phyloP scores from a whole-genome alignment of 1,140 invertebrate species.

The Chironomus striatipennis region DNA sequence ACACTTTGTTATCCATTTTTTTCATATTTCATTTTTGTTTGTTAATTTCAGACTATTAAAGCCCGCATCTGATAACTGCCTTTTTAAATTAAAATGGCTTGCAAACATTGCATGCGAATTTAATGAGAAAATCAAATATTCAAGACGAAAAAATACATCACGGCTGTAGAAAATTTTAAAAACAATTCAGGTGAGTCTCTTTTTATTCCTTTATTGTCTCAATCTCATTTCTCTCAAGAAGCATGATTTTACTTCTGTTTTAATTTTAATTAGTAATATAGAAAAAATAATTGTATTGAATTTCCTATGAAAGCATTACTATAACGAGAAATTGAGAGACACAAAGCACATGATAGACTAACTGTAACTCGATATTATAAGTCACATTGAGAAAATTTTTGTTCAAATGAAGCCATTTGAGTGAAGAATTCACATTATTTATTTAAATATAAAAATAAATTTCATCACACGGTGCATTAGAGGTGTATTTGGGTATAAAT shows the following conservation, averaged over 20 bases:
- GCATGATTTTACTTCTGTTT: too few species aligned
- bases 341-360: neutral
- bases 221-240: too few species aligned
- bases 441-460: too few species aligned
- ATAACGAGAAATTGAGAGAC: neutral
- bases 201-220: too few species aligned
- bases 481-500: too few species aligned
- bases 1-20: neutral
- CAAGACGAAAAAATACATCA: neutral
- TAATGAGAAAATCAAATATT: neutral
- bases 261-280: too few species aligned
- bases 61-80: neutral
- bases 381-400: neutral
- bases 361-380: neutral
- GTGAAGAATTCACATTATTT: too few species aligned
- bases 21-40: neutral
- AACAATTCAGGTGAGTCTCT: constrained; percentile 3
- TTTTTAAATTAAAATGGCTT: neutral
- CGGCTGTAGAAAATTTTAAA: neutral
- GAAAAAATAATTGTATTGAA: too few species aligned
- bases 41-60: neutral
- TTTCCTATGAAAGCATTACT: too few species aligned
- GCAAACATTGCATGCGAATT: neutral
- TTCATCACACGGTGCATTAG: too few species aligned
- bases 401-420: constrained; percentile 1